A percentile compares a stretch with the other conserved stretches of the same genome.
These are phyloP conservation scores for Pachycephus smyrnensis DNA, from an alignment of 2,888 invertebrate species.

Conservation along the genomic window DNA sequence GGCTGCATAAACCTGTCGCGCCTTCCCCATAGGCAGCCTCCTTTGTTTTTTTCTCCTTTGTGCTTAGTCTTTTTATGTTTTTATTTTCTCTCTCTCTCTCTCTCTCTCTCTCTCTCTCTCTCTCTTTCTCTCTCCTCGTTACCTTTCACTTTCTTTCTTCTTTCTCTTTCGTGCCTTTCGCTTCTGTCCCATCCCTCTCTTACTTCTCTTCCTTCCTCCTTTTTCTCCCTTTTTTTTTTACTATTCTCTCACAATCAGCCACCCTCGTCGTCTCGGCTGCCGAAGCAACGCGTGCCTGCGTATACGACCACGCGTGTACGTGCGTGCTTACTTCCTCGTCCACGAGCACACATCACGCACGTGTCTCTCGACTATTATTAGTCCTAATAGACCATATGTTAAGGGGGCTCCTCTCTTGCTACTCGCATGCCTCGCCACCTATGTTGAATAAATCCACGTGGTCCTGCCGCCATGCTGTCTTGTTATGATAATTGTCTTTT, in stretches of 20 bases:
- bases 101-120: conserved; percentile 1
- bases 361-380: conserved; percentile 56
- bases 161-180: no score
- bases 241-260: conserved; percentile 15
- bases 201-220: conserved; percentile 11
- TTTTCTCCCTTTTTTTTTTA: conserved; percentile 11
- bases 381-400: conserved; percentile 64
- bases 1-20: conserved; percentile 30
- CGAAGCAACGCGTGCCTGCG: neutral
- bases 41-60: conserved; percentile 12
- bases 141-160: neutral
- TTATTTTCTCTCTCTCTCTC: neutral
- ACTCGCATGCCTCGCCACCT: no score
- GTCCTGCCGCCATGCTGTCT: no score
- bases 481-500: no score
- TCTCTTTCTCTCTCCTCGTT: neutral
- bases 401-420: conserved; percentile 28
- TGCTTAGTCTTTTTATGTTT: neutral
- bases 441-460: no score
- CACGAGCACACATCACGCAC: neutral
- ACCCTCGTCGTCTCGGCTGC: conserved; percentile 8
- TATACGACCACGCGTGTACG: neutral
- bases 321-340: neutral
- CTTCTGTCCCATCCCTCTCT: conserved; percentile 4
- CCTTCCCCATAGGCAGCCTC: conserved; percentile 13